Percentiles rank a stretch among this genome's conserved stretches.
Conservation (phyloP, 2,113 vertebrate genomes). For the Cynoglossus semilaevis region DNA sequence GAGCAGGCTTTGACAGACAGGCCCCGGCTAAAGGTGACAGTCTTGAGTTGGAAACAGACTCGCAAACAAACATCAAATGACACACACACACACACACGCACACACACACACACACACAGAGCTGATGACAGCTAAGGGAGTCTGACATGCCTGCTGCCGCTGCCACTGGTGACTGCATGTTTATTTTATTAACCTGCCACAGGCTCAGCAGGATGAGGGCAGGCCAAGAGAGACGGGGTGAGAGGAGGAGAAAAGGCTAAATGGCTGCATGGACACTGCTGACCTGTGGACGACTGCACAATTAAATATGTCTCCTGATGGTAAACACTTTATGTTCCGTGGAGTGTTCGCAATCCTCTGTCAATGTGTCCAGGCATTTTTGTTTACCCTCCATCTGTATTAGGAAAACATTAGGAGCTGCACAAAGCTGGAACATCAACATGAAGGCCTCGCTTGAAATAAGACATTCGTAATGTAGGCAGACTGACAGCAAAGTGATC, state of each 20-base stretch:
- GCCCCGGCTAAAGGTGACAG: constrained; percentile 59
- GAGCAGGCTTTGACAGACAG: constrained; percentile 50
- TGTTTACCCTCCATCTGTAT: too few relatives aligned
- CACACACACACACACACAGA: constrained; percentile 25
- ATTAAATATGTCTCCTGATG: constrained; percentile 3
- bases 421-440: too few relatives aligned
- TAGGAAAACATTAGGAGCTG: too few relatives aligned
- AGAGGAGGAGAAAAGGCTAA: constrained; percentile 1
- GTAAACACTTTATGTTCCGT: constrained; percentile 1
- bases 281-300: constrained; percentile 11
- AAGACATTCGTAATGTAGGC: too few relatives aligned
- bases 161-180: constrained; percentile 63
- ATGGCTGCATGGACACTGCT: constrained; percentile 4
- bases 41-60: constrained; percentile 51
- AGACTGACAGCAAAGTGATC: too few relatives aligned
- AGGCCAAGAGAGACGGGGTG: neutral
- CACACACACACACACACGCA: constrained; percentile 12
- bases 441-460: too few relatives aligned
- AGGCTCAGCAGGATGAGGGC: constrained; percentile 15
- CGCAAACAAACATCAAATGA: constrained; percentile 40
- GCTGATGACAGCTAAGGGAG: constrained; percentile 66
- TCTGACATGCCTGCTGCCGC: constrained; percentile 62
- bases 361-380: too few relatives aligned
- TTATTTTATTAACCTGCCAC: constrained; percentile 74
- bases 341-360: too few relatives aligned